phyloP scores from a whole-genome alignment of 2,888 invertebrate species.

The Stenoptilia bipunctidactyla region DNA sequence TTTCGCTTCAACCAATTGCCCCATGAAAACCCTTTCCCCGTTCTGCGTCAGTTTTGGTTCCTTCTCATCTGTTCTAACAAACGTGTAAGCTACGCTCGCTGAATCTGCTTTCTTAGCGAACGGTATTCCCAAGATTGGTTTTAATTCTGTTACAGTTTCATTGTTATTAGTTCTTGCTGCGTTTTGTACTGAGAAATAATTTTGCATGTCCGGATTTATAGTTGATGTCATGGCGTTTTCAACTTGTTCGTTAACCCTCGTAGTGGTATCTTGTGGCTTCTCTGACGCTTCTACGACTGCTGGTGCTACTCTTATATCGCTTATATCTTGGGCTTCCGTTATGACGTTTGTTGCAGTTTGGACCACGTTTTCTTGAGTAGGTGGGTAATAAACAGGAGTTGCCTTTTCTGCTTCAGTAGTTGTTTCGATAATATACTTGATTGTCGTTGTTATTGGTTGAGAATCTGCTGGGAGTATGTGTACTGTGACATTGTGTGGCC shows the following conservation, averaged over 20 bases:
- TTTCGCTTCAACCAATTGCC: slow-evolving; percentile 55
- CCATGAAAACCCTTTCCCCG: slow-evolving; percentile 40
- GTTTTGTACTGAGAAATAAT: slow-evolving; percentile 30
- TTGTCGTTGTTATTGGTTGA: slow-evolving; percentile 37
- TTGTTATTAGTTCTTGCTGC: slow-evolving; percentile 30
- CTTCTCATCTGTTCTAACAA: slow-evolving; percentile 41
- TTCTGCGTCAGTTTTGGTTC: slow-evolving; percentile 38
- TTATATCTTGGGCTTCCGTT: slow-evolving; percentile 66
- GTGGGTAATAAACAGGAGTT: slow-evolving; percentile 59
- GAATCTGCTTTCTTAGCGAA: slow-evolving; percentile 45
- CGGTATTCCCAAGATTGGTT: slow-evolving; percentile 39
- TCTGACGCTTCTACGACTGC: slow-evolving; percentile 68
- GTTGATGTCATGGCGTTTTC: slow-evolving; percentile 24
- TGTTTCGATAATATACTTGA: slow-evolving; percentile 37
- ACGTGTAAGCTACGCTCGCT: slow-evolving; percentile 48
- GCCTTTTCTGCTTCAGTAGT: slow-evolving; percentile 34
- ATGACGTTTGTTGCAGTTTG: slow-evolving; percentile 44
- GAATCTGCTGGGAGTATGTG: slow-evolving; percentile 32
- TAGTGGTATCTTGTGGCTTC: slow-evolving; percentile 58
- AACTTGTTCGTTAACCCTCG: slow-evolving; percentile 17
- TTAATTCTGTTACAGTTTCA: slow-evolving; percentile 33
- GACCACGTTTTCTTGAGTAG: slow-evolving; percentile 28
- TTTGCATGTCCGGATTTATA: slow-evolving; percentile 30
- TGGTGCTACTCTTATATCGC: slow-evolving; percentile 74
- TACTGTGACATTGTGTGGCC: slow-evolving; percentile 29